These are phyloP conservation scores for Sturnus vulgaris DNA, from an alignment of 2,113 vertebrate genomes.

Conservation along the genomic window DNA sequence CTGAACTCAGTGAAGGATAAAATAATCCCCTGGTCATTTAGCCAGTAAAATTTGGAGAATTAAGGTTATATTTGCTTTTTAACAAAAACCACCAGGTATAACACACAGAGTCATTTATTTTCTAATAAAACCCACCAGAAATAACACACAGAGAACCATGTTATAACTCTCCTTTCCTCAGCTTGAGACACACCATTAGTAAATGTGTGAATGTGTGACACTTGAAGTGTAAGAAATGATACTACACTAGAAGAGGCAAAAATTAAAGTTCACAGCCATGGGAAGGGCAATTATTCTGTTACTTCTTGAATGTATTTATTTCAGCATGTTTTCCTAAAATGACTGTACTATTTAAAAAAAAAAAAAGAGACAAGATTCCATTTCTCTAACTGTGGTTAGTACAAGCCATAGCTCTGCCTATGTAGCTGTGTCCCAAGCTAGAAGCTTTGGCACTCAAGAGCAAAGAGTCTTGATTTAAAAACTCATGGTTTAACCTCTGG, in stretches of 20 bases:
- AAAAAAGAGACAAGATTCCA: not conserved
- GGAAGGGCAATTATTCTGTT: not conserved
- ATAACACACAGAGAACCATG: not conserved
- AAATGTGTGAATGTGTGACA: not conserved
- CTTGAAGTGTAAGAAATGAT: not conserved
- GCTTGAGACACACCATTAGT: not conserved
- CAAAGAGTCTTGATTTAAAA: not conserved
- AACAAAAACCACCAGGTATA: not conserved
- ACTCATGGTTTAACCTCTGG: not conserved
- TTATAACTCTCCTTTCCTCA: not conserved
- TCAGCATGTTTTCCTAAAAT: not conserved
- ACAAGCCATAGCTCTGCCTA: not conserved
- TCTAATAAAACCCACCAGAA: not conserved
- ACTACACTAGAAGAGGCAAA: not conserved
- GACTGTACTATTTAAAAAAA: not conserved
- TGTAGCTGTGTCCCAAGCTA: not conserved
- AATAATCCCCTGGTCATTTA: not conserved
- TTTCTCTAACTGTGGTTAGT: not conserved
- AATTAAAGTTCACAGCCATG: not conserved
- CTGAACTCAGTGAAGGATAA: not conserved
- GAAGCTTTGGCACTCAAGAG: not conserved
- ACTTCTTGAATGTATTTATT: not conserved
- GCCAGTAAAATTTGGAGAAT: not conserved
- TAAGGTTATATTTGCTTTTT: not conserved
- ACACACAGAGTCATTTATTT: not conserved